A percentile compares a stretch with the other conserved stretches of the same genome.
Conservation (phyloP, 53 echinoderm and acorn worm species). For the Temnopleurus reevesii region DNA sequence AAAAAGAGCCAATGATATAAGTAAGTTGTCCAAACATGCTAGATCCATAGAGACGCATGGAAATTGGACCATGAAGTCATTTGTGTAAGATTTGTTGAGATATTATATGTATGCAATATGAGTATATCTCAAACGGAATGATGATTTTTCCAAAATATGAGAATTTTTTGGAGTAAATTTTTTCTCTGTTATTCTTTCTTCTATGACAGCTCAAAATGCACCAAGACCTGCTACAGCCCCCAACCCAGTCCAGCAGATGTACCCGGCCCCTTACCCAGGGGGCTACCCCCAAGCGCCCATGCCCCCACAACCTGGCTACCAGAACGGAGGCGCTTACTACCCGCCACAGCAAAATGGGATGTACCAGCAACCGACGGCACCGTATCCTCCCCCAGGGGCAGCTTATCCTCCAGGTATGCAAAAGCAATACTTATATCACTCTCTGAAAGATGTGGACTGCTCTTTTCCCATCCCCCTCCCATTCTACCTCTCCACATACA, state of each 20-base stretch:
- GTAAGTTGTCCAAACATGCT: too few relatives aligned
- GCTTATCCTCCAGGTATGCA: slow-evolving; percentile 62
- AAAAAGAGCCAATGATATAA: too few relatives aligned
- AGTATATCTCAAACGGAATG: not conserved
- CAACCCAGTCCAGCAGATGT: slow-evolving; percentile 33
- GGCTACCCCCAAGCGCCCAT: slow-evolving; percentile 30
- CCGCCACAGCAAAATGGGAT: slow-evolving; percentile 56
- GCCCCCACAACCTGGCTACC: slow-evolving; percentile 48
- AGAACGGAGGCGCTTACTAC: slow-evolving; percentile 51
- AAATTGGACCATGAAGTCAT: too few relatives aligned
- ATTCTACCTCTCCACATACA: too few relatives aligned
- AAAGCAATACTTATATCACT: too few relatives aligned
- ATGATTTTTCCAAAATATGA: too few relatives aligned
- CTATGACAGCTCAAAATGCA: slow-evolving; percentile 63
- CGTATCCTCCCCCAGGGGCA: slow-evolving; percentile 45
- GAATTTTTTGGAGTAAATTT: too few relatives aligned
- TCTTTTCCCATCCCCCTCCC: too few relatives aligned
- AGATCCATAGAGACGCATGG: too few relatives aligned
- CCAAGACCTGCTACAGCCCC: slow-evolving; percentile 51
- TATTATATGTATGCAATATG: not conserved
- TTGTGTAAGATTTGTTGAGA: too few relatives aligned
- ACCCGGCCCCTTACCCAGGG: slow-evolving; percentile 67
- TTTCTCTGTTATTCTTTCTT: not conserved
- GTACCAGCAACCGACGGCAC: slow-evolving; percentile 19
- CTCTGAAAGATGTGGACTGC: too few relatives aligned